Percentiles rank a stretch among this genome's conserved stretches.
Conservation (phyloP, 2,888 invertebrate species). For the Pterobdella sp. region DNA sequence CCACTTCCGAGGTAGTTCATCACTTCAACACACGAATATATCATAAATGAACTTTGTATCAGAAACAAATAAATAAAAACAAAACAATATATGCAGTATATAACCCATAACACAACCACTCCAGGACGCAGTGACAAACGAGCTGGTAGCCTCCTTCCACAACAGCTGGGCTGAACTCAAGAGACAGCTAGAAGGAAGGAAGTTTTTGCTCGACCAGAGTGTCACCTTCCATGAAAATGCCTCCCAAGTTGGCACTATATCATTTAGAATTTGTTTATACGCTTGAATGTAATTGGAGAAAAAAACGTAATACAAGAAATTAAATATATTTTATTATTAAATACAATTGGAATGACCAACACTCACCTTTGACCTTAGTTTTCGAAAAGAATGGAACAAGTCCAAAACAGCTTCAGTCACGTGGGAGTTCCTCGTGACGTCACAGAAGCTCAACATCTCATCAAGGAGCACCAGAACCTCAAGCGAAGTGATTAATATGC, state of each 20-base stretch:
- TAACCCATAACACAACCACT: neutral
- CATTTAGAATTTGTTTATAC: neutral
- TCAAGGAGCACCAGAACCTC: constrained; percentile 65
- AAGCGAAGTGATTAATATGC: constrained; percentile 48
- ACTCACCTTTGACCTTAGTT: constrained; percentile 54
- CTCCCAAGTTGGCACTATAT: constrained; percentile 55
- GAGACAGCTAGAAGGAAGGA: constrained; percentile 67
- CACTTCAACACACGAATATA: neutral
- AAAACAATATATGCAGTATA: neutral
- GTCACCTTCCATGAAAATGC: constrained; percentile 64
- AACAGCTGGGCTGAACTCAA: constrained; percentile 73
- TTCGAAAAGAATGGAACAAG: constrained; percentile 61
- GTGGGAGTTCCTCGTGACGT: constrained; percentile 65
- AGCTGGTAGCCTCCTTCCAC: constrained; percentile 68
- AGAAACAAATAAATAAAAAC: neutral
- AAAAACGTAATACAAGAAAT: neutral
- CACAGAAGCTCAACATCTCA: constrained; percentile 63
- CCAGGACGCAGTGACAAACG: constrained; percentile 50
- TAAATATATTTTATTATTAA: too few species aligned
- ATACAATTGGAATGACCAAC: too few species aligned
- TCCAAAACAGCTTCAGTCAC: constrained; percentile 65
- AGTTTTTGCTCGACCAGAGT: constrained; percentile 68
- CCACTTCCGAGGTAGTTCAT: neutral
- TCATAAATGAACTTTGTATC: neutral
- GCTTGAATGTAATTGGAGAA: neutral